Percentiles rank a stretch among this genome's conserved stretches.
phyloP scores from a whole-genome alignment of 2,888 invertebrate genomes.

The Drosophila neutralis region DNA sequence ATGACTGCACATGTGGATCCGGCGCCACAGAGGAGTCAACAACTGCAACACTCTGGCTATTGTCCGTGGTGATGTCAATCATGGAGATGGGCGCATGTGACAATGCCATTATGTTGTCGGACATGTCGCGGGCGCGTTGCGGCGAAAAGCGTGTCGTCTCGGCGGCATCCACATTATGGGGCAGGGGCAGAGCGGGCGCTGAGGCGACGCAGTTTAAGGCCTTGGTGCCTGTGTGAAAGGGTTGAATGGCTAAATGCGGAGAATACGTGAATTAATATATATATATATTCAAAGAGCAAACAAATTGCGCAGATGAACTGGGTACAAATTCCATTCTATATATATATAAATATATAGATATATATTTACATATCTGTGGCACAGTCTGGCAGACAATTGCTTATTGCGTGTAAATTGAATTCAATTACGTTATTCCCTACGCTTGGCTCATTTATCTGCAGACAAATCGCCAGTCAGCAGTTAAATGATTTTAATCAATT shows the following conservation, averaged over 20 bases:
- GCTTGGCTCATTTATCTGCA: conserved; percentile 18
- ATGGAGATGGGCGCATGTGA: conserved; percentile 83
- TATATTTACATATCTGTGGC: not conserved
- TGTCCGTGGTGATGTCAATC: conserved; percentile 80
- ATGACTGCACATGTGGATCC: conserved; percentile 88
- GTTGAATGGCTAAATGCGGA: conserved; percentile 47
- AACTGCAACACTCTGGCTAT: conserved; percentile 40
- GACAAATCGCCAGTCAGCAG: conserved; percentile 11
- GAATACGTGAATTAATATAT: conserved; percentile 2
- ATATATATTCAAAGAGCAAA: conserved; percentile 12
- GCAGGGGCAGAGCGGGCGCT: conserved; percentile 86
- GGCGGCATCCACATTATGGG: conserved; percentile 88
- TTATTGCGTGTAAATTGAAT: conserved; percentile 47
- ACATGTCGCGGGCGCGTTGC: conserved; percentile 88
- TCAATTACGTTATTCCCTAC: conserved; percentile 14
- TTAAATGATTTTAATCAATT: conserved; percentile 42
- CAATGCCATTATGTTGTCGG: conserved; percentile 87
- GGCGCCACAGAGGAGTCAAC: conserved; percentile 74
- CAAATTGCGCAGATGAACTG: conserved; percentile 46
- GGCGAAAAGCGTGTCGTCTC: conserved; percentile 89
- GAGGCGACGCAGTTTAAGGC: conserved; percentile 86
- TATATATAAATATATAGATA: not conserved
- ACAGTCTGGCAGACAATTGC: conserved; percentile 4
- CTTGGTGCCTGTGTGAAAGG: conserved; percentile 67
- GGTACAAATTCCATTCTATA: conserved; percentile 42